Percentiles rank a stretch among this genome's conserved stretches.
These are phyloP conservation scores for Artibeus jamaicensis DNA, from an alignment of 2,797 vertebrate genomes.

Conservation along the genomic window DNA sequence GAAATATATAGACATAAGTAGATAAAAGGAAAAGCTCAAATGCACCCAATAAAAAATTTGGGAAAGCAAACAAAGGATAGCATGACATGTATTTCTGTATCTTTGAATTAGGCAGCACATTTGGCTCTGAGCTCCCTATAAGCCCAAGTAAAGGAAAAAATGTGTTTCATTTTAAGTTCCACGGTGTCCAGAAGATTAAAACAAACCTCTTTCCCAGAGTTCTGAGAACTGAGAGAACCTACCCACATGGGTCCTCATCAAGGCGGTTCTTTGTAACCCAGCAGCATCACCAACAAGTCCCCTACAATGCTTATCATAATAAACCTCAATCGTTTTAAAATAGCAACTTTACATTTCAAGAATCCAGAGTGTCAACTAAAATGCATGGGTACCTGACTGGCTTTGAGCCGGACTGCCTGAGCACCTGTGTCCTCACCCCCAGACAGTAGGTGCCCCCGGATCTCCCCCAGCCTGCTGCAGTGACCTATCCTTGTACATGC, in stretches of 20 bases:
- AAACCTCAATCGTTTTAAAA: background rate
- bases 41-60: background rate
- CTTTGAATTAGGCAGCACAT: background rate
- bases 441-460: rapidly evolving
- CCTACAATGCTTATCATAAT: background rate
- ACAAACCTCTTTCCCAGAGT: background rate
- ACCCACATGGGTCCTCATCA: background rate
- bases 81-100: background rate
- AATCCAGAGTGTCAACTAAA: background rate
- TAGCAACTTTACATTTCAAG: background rate
- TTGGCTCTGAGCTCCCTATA: background rate
- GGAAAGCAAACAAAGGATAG: background rate
- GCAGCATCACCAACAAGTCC: background rate
- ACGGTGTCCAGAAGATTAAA: background rate
- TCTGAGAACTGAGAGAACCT: background rate
- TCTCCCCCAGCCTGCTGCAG: background rate
- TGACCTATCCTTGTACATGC: background rate
- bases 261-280: background rate
- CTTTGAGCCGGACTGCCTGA: background rate
- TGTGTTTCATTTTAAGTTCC: background rate
- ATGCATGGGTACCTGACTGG: rapidly evolving
- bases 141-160: background rate
- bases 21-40: background rate
- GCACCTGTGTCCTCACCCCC: background rate
- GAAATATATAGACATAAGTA: background rate